Evolutionary conservation across 2,888 invertebrate genomes (phyloP).

Genomic region (Hypselothyrea guttata): DNA sequence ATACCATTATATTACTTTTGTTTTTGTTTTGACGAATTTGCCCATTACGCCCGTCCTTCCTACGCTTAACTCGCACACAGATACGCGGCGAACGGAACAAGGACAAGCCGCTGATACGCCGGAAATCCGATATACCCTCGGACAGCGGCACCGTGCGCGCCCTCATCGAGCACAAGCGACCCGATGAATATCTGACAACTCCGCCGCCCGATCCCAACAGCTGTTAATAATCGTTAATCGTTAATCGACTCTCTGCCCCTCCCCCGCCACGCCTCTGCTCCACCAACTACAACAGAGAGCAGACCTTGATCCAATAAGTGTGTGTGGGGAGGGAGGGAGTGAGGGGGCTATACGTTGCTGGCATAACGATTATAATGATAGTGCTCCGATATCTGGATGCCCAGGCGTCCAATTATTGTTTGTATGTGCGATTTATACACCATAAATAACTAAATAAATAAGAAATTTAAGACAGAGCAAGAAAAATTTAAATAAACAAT

Average conservation of each 20-base stretch:
- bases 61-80: conserved; percentile 67
- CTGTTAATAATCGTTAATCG: conserved; percentile 85
- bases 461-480: conserved; percentile 17
- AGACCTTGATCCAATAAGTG: conserved; percentile 28
- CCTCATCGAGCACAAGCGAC: conserved; percentile 94
- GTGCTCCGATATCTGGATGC: not conserved
- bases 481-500: conserved; percentile 36
- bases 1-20: not conserved
- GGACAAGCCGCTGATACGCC: conserved; percentile 94
- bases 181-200: conserved; percentile 94
- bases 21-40: too few relatives aligned
- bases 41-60: too few relatives aligned
- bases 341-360: conserved; percentile 36
- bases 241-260: not conserved
- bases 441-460: conserved; percentile 28
- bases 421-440: conserved; percentile 45
- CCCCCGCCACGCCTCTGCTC: not conserved
- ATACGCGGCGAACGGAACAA: conserved; percentile 85
- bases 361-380: conserved; percentile 10
- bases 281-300: conserved; percentile 18
- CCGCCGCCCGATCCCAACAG: conserved; percentile 93
- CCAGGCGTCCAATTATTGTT: conserved; percentile 24
- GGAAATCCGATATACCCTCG: conserved; percentile 97
- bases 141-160: conserved; percentile 96
- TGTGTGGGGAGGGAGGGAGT: conserved; percentile 23